phyloP scores from a whole-genome alignment of 2,113 vertebrate species.

The Odontesthes bonariensis region DNA sequence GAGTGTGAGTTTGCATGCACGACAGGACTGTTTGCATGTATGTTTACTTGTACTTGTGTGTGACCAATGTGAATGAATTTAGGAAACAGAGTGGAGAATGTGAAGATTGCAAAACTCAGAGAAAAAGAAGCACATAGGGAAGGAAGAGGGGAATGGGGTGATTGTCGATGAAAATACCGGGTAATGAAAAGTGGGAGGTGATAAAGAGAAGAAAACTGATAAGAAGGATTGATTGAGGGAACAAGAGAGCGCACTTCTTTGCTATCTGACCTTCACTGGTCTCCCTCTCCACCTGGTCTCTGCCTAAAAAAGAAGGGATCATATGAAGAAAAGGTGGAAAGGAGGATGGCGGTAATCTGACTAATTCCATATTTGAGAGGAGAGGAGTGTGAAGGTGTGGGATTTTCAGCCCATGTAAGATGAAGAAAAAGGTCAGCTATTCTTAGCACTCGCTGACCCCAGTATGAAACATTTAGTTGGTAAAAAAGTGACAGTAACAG shows the following conservation, averaged over 20 bases:
- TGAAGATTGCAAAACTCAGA: slow-evolving; percentile 49
- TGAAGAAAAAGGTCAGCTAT: slow-evolving; percentile 72
- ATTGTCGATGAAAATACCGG: slow-evolving; percentile 25
- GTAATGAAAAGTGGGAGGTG: slow-evolving; percentile 54
- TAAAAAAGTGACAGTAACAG: slow-evolving; percentile 14
- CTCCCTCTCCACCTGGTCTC: slow-evolving; percentile 35
- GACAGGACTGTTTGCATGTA: not conserved
- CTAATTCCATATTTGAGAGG: slow-evolving; percentile 67
- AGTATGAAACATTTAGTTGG: slow-evolving; percentile 49
- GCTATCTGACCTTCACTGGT: slow-evolving; percentile 58
- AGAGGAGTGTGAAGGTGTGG: slow-evolving; percentile 65
- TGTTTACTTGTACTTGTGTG: not conserved
- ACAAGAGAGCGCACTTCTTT: slow-evolving; percentile 35
- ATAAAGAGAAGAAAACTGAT: slow-evolving; percentile 50
- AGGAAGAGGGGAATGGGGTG: slow-evolving; percentile 22
- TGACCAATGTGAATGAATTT: slow-evolving; percentile 38
- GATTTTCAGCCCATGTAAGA: slow-evolving; percentile 60
- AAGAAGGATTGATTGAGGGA: slow-evolving; percentile 44
- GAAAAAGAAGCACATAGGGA: slow-evolving; percentile 14
- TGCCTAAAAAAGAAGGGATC: slow-evolving; percentile 55
- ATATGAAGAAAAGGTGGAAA: slow-evolving; percentile 60
- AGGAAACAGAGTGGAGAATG: slow-evolving; percentile 27
- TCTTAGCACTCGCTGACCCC: slow-evolving; percentile 61
- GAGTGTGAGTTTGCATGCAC: slow-evolving; percentile 27
- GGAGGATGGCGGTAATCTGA: slow-evolving; percentile 68